These are phyloP conservation scores for Sarcophilus harrisii DNA, from an alignment of 2,797 vertebrate species.

Conservation along the genomic window DNA sequence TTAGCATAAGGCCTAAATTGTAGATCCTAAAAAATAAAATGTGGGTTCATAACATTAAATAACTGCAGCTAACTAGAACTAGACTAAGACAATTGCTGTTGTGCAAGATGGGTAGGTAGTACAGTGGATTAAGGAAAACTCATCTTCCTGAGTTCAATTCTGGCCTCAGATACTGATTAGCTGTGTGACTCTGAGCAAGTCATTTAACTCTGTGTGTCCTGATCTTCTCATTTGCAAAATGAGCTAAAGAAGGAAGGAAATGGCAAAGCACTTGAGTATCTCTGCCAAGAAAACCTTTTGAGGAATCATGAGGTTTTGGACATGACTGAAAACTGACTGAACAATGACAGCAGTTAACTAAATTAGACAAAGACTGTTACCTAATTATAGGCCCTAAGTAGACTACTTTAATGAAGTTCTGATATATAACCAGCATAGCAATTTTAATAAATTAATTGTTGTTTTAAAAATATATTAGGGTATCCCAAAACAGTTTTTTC, in stretches of 20 bases:
- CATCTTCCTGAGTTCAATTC: background rate
- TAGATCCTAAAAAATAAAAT: constrained; percentile 1
- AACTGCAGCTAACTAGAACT: background rate
- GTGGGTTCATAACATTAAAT: background rate
- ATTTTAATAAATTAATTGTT: constrained; percentile 25
- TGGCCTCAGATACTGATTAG: background rate
- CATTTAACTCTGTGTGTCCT: background rate
- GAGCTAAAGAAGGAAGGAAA: background rate
- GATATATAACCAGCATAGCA: background rate
- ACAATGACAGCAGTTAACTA: background rate
- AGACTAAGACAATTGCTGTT: background rate
- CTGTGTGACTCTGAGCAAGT: background rate
- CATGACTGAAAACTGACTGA: background rate
- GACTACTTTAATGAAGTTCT: background rate
- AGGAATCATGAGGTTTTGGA: background rate
- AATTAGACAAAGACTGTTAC: constrained; percentile 12
- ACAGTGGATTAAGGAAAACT: background rate
- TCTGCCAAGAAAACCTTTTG: background rate
- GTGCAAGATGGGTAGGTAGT: background rate
- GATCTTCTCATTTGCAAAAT: background rate
- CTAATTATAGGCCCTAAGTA: constrained; percentile 9
- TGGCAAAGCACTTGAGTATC: background rate
- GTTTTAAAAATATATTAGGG: background rate
- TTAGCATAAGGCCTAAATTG: constrained; percentile 23
- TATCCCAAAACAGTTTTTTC: background rate